These are phyloP conservation scores for Atherinosoma microstoma DNA, from an alignment of 2,797 vertebrate species.

Conservation along the genomic window DNA sequence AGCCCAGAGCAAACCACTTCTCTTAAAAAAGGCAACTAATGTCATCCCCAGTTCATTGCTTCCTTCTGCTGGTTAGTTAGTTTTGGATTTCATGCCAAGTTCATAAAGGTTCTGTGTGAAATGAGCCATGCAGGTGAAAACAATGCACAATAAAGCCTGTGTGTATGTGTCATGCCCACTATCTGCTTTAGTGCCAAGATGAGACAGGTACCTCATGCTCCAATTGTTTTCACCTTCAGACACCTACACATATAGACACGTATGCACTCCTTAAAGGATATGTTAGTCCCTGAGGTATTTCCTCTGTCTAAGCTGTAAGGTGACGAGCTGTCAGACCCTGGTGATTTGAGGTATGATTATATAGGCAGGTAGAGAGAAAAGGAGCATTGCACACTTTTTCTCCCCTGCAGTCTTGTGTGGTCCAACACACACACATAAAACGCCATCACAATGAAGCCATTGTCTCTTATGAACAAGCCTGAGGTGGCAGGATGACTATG, in stretches of 20 bases:
- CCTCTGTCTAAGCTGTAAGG: conserved; percentile 69
- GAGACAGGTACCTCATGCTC: conserved; percentile 65
- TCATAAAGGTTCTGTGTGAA: conserved; percentile 34
- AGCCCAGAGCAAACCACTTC: conserved; percentile 10
- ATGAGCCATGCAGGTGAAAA: conserved; percentile 49
- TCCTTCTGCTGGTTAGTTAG: neutral
- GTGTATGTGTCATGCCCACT: conserved; percentile 42
- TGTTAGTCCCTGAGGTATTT: conserved; percentile 70
- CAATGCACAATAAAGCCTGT: conserved; percentile 71
- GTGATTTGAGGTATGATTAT: conserved; percentile 68
- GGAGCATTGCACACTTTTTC: conserved; percentile 24
- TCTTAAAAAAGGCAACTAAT: conserved; percentile 9
- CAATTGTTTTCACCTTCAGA: conserved; percentile 39
- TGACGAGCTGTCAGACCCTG: conserved; percentile 68
- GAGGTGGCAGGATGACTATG: conserved; percentile 33
- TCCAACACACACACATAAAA: conserved; percentile 53
- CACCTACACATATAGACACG: conserved; percentile 31
- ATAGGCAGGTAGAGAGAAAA: conserved; percentile 37
- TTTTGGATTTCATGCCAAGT: conserved; percentile 43
- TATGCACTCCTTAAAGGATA: conserved; percentile 57
- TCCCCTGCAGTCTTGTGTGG: conserved; percentile 66
- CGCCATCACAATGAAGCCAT: conserved; percentile 61
- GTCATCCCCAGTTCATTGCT: neutral
- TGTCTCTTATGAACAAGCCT: conserved; percentile 52
- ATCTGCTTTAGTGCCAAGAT: conserved; percentile 29